These are phyloP conservation scores for Polyodon spathula DNA, from an alignment of 2,113 vertebrate species.

Conservation along the genomic window DNA sequence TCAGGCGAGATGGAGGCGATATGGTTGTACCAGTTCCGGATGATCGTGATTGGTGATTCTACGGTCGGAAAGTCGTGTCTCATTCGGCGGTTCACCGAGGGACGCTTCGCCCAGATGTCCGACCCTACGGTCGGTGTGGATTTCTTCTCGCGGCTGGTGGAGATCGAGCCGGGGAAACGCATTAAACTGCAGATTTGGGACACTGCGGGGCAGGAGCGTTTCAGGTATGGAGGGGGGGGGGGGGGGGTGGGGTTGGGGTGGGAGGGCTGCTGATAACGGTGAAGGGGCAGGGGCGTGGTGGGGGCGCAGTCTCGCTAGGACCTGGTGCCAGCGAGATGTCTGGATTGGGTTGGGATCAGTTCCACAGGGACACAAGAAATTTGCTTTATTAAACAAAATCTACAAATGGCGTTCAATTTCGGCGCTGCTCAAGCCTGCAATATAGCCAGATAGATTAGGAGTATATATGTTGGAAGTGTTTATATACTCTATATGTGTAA, in stretches of 20 bases:
- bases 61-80: conserved; percentile 91
- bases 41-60: conserved; percentile 91
- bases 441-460: no score
- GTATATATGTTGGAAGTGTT: no score
- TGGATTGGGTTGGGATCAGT: no score
- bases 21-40: conserved; percentile 92
- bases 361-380: no score
- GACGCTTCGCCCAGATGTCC: conserved; percentile 84
- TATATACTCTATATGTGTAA: no score
- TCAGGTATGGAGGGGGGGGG: conserved; percentile 67
- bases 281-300: conserved; percentile 12
- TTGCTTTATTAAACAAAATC: no score
- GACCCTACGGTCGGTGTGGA: conserved; percentile 93
- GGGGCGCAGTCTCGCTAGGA: no score
- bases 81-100: conserved; percentile 88
- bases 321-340: no score
- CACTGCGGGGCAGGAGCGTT: conserved; percentile 80
- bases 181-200: conserved; percentile 91
- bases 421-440: no score
- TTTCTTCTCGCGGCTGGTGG: conserved; percentile 90
- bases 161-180: conserved; percentile 86
- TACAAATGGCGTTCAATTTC: no score
- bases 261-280: background rate
- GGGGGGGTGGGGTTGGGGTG: background rate
- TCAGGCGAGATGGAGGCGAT: conserved; percentile 78